Conservation (phyloP, 2,797 vertebrate genomes). For the Rhinatrema bivittatum region DNA sequence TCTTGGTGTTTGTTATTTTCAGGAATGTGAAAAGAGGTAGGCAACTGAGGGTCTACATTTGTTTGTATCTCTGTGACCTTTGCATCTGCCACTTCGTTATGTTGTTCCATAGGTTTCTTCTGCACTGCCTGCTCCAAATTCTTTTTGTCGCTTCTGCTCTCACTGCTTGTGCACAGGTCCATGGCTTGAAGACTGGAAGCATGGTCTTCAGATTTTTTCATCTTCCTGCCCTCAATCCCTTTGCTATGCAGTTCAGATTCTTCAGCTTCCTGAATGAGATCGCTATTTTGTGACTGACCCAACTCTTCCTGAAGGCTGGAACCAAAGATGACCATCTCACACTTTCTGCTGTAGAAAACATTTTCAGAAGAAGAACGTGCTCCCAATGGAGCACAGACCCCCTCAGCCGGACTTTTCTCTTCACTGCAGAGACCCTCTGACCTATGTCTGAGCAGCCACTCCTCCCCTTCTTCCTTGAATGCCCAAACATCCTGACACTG, state of each 20-base stretch:
- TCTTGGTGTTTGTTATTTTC: too few relatives aligned
- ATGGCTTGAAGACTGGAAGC: slow-evolving; percentile 12
- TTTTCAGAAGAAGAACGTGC: slow-evolving; percentile 6
- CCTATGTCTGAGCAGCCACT: too few relatives aligned
- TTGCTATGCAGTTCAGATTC: background rate
- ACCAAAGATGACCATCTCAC: background rate
- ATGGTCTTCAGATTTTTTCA: background rate
- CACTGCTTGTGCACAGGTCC: background rate
- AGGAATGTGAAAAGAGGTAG: too few relatives aligned
- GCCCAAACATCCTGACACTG: too few relatives aligned
- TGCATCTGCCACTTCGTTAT: background rate
- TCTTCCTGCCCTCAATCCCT: slow-evolving; percentile 3
- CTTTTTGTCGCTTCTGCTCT: background rate
- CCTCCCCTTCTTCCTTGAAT: too few relatives aligned
- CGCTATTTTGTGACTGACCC: background rate
- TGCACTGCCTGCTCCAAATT: background rate
- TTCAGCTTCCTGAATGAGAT: background rate
- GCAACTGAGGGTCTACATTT: background rate
- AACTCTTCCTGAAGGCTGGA: background rate
- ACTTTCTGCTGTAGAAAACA: background rate
- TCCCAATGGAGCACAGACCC: background rate
- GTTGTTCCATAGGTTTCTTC: background rate
- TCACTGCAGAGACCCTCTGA: too few relatives aligned
- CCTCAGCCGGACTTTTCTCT: too few relatives aligned
- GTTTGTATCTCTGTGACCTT: background rate